These are phyloP conservation scores for Hirtodrosophila trivittata DNA, from an alignment of 2,888 invertebrate genomes.

Conservation along the genomic window DNA sequence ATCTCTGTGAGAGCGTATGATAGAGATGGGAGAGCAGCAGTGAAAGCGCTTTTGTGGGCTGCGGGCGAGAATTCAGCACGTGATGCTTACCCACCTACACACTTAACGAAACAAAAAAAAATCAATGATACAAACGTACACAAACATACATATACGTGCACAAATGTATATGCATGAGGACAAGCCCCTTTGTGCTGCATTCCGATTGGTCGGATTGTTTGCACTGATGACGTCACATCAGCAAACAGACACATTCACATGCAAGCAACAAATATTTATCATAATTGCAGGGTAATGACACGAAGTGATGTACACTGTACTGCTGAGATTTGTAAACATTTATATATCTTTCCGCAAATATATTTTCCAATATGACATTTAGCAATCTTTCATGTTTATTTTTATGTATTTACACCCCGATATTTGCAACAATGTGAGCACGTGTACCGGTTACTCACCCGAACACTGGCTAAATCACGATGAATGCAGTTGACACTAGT, in stretches of 20 bases:
- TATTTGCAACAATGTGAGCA: slow-evolving; percentile 20
- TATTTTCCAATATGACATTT: not conserved
- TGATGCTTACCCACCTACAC: slow-evolving; percentile 25
- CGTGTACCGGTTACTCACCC: slow-evolving; percentile 30
- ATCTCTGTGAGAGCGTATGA: slow-evolving; percentile 29
- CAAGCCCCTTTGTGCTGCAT: slow-evolving; percentile 61
- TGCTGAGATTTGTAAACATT: slow-evolving; percentile 9
- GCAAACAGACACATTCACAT: slow-evolving; percentile 6
- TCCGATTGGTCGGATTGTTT: slow-evolving; percentile 54
- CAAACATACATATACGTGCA: not conserved
- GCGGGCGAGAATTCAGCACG: slow-evolving; percentile 31
- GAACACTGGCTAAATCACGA: not conserved
- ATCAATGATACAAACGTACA: slow-evolving; percentile 10
- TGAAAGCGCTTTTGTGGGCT: slow-evolving; percentile 19
- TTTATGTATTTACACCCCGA: slow-evolving; percentile 8
- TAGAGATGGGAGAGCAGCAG: slow-evolving; percentile 6
- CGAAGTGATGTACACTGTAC: slow-evolving; percentile 7
- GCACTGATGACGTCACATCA: slow-evolving; percentile 47
- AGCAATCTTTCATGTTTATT: not conserved
- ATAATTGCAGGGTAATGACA: slow-evolving; percentile 12
- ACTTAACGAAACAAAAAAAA: slow-evolving; percentile 28
- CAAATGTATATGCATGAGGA: slow-evolving; percentile 22
- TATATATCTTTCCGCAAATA: not conserved
- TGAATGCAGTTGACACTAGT: slow-evolving; percentile 3
- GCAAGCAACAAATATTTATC: slow-evolving; percentile 16